Base-by-base conservation (phyloP, 2,888 invertebrate genomes). In the Smittia aterrima region DNA sequence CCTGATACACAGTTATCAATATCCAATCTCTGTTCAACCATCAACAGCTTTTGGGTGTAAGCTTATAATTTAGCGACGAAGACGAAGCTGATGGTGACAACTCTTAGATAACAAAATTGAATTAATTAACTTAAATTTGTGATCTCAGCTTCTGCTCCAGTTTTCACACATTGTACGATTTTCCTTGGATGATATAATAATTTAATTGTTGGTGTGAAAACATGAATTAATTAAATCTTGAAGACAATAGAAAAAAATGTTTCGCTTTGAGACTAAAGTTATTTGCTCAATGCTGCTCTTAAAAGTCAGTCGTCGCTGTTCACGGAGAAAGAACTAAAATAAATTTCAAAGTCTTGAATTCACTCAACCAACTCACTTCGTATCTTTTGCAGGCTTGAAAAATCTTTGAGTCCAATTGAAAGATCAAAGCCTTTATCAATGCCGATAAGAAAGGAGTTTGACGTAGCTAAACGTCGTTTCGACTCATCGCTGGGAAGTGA, bases 401-500 rank as follows among this genome's bases (percentile, higher is more conserved):
- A 64, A 7, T 64, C 64, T 64, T 25, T 64, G 11, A 27, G 22
- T 22, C 24, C 18, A n/a, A 64, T 58, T 9, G 58, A 58, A 22
- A 58, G 58, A 22, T 58, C 58, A 13, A 58, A 58, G 58, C 58
- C 58, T 58, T 58, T 58, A n/a, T 58, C 58, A 22, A 58, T 58
- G 58, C 58, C 58, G 22, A 22, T 20, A 27, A 24, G 27, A 16
- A 64, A 64, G 16, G 41, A 82, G 18, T 54, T 40, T 66, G 82
- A 82, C 13, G 62, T 66, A 11, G 81, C 82, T 1, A 81, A 83
- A 7, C 85, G 82, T 81, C 83, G 79, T 78, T 88, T 90, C 77
- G 91, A 91, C 78, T 91, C 91, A 11, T 90, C 90, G 0, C 83
- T 92, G 70, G 91, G 92, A 7, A 91, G 91, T 77, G 92, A 90